A percentile compares a stretch with the other conserved stretches of the same genome.
Conservation (phyloP, 2,113 vertebrate species). For the Tachysurus fulvidraco region DNA sequence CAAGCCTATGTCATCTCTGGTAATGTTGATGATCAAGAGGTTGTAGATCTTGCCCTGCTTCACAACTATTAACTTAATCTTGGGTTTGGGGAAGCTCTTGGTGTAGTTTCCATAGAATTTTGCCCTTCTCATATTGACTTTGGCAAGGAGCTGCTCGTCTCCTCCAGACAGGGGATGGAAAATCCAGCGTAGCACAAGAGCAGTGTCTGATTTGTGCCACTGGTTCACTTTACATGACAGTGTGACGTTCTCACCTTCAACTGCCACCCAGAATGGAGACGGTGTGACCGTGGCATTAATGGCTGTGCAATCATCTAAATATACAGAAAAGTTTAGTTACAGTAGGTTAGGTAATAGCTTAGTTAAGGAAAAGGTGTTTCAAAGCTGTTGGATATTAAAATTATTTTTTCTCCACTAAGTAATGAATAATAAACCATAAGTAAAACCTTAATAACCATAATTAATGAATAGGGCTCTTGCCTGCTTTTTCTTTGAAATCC, state of each 20-base stretch:
- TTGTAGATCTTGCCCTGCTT: conserved; percentile 78
- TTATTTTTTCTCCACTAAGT: neutral
- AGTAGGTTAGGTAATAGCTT: neutral
- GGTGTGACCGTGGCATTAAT: conserved; percentile 91
- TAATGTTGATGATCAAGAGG: conserved; percentile 81
- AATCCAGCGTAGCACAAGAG: conserved; percentile 89
- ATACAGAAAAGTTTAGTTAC: neutral
- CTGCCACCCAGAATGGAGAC: conserved; percentile 78
- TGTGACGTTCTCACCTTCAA: conserved; percentile 85
- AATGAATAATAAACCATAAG: too few relatives aligned
- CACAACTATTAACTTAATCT: conserved; percentile 82
- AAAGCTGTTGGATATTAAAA: neutral
- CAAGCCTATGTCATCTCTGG: conserved; percentile 78
- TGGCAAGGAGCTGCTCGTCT: conserved; percentile 84
- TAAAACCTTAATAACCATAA: neutral
- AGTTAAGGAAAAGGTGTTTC: neutral
- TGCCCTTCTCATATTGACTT: conserved; percentile 86
- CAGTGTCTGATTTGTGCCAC: conserved; percentile 75
- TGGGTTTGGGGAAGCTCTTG: conserved; percentile 76
- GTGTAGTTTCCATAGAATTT: conserved; percentile 93
- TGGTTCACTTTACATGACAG: conserved; percentile 86
- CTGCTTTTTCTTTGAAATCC: neutral
- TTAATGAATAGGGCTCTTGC: neutral
- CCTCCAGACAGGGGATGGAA: conserved; percentile 68
- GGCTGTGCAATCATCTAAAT: conserved; percentile 78